Evolutionary conservation across 2,113 vertebrate species (phyloP).

Genomic region (Nothoprocta pentlandii): DNA sequence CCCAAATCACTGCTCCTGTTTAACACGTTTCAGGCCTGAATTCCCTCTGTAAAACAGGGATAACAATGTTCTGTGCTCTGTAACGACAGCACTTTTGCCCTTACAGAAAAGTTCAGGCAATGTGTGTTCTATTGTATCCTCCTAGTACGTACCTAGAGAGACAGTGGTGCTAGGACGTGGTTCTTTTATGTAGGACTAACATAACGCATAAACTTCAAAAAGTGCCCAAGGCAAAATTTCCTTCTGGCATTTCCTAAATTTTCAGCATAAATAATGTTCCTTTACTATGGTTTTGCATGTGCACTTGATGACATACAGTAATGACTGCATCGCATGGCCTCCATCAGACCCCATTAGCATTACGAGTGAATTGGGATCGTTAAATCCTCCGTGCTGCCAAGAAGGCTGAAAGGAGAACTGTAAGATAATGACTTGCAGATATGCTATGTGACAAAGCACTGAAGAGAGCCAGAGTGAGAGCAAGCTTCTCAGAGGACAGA

Average conservation of each 20-base stretch:
- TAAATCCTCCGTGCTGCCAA: background rate
- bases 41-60: background rate
- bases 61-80: background rate
- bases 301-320: background rate
- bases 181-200: background rate
- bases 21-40: slow-evolving; percentile 25
- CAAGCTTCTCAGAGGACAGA: background rate
- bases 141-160: background rate
- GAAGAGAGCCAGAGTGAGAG: background rate
- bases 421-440: background rate
- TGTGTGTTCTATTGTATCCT: background rate
- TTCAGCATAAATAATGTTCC: background rate
- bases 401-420: background rate
- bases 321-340: background rate
- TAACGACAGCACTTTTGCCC: slow-evolving; percentile 17
- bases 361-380: background rate
- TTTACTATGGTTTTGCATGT: background rate
- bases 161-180: background rate
- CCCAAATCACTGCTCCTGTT: background rate
- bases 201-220: background rate
- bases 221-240: background rate
- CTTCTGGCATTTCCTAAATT: background rate
- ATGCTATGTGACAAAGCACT: background rate
- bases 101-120: slow-evolving; percentile 9
- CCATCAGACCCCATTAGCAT: background rate